Evolutionary conservation across 2,888 invertebrate genomes (phyloP), one percentile per base, ranked within the genome.

Genomic region (Acronicta psi): DNA sequence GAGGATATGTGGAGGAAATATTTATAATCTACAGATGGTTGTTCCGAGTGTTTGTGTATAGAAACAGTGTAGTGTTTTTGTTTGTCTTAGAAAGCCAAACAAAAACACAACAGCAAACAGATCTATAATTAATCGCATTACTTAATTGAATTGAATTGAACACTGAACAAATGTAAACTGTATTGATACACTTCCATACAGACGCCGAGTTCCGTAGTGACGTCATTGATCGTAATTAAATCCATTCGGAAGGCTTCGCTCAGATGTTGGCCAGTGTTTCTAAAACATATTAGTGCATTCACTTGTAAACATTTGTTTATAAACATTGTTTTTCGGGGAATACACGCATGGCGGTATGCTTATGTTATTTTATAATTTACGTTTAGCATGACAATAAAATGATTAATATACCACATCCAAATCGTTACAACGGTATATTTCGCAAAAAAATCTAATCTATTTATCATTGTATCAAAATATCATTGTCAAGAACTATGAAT

Each of bases 181-280:
- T 29, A 44, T 55, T 38, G 18, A 63, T 42, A 45, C 25, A 34
- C 38, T 40, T 40, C 14, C 41, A 13, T 45, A 45, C 17, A 18
- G 34, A 14, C 20, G n/a, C 29, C 8, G 29, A 38, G 49, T 53
- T 51, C 18, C 20, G 9, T n/a, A n/a, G n/a, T 17, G 13, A 37
- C 6, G 17, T 4, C 17, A 59, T 43, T 11, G 25, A 46, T 41
- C 43, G 49, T 69, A 47, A 63, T 68, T 46, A 51, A 51, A 45
- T 50, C 46, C 36, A 58, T 62, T 68, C 49, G 46, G 6, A 47
- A 47, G 3, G 5, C 42, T n/a, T 20, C 17, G 8, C 20, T 37
- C 13, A 9, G 10, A 25, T 34, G n/a, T 41, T 18, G 2, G 38
- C 7, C 20, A 17, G 37, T 36, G 52, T 14, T 50, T 57, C 49